Evolutionary conservation across 2,797 vertebrate genomes (phyloP), one percentile per base, ranked within the genome.

Genomic region (Sebastes taczanowskii): DNA sequence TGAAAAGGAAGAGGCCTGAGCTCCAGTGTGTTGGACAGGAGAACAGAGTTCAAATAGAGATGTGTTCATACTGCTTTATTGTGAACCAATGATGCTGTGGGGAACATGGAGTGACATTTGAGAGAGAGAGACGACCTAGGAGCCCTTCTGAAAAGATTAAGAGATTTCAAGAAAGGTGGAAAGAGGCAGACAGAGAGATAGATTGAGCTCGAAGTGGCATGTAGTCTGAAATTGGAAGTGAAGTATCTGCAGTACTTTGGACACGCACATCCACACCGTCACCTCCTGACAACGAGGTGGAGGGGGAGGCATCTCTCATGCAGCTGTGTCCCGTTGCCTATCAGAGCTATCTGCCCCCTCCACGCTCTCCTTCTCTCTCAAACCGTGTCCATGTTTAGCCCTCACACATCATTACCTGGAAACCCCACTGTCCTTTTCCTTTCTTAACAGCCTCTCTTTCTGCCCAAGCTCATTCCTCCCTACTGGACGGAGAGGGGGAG

Each of bases 361-460:
- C 42, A 63, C n/a, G 7, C 64, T 77, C 42, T 56, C 71, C 38
- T 53, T 74, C 73, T 82, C 62, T 83, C 42, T 29, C 7, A 77
- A 76, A 82, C 63, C 52, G 20, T 77, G 67, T 84, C 75, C 82
- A 46, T 74, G 73, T 87, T 93, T 72, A 86, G 85, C 73, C 85
- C 73, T 87, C 86, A 72, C 86, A 91, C 87, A 87, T 94, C 91
- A 91, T 91, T 93, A 92, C 83, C 83, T 69, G 75, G 84, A 84
- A 85, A 65, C 86, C 88, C 83, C 46, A n/a, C 55, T 71, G 77
- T 84, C 69, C 61, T 64, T 49, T 84, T 84, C 79, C 80, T 83
- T 76, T 78, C 80, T 75, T 76, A 74, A 85, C 79, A 72, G 84
- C 86, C 62, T 80, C 59, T 82, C 71, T 69, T 74, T 74, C 77